Percentiles rank a stretch among this genome's conserved stretches.
Conservation (phyloP, 2,888 invertebrate genomes). For the Steromphala cineraria region DNA sequence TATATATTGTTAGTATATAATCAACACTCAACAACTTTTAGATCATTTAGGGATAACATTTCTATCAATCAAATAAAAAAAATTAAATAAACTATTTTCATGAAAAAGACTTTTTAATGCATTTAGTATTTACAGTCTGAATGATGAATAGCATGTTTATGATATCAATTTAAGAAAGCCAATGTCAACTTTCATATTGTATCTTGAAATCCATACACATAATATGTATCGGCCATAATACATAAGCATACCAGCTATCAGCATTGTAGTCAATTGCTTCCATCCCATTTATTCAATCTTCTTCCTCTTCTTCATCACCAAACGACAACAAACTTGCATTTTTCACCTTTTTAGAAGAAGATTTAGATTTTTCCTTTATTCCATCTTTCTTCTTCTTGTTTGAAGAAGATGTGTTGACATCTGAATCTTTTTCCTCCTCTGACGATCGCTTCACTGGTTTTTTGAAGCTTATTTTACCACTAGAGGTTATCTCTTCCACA, state of each 20-base stretch:
- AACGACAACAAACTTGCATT: slow-evolving; percentile 63
- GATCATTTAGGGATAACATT: no score
- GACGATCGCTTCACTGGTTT: slow-evolving; percentile 60
- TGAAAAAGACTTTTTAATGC: no score
- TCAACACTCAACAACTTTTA: no score
- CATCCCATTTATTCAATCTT: slow-evolving; percentile 36
- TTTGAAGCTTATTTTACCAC: slow-evolving; percentile 62
- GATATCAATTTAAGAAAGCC: no score
- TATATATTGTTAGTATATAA: no score
- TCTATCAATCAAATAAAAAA: no score
- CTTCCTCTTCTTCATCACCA: slow-evolving; percentile 63
- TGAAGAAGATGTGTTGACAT: slow-evolving; percentile 32
- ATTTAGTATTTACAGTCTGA: no score
- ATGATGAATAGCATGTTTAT: no score
- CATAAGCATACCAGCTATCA: slow-evolving; percentile 12
- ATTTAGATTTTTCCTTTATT: slow-evolving; percentile 37
- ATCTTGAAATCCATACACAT: no score
- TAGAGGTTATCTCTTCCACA: slow-evolving; percentile 40
- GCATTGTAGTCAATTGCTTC: slow-evolving; percentile 28
- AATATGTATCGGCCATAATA: no score
- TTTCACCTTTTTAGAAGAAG: slow-evolving; percentile 45
- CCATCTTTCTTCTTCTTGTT: slow-evolving; percentile 51
- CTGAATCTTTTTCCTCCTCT: slow-evolving; percentile 26
- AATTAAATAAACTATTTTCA: no score
- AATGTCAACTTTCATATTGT: slow-evolving; percentile 22